phyloP scores from a whole-genome alignment of 1,140 invertebrate species.

The Solenopsis fugax region DNA sequence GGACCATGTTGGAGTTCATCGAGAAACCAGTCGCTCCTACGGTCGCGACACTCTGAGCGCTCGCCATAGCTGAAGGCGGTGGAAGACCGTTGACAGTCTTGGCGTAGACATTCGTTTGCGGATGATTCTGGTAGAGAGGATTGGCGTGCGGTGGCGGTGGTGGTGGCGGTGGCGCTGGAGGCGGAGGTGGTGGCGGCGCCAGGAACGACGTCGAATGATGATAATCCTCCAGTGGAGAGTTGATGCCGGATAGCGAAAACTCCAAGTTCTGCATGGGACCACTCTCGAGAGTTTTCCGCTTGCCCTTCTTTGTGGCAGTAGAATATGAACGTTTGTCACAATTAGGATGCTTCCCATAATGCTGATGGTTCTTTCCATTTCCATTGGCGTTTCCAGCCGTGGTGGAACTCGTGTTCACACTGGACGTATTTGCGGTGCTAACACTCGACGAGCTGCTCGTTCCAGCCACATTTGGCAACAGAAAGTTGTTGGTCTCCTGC shows the following conservation, averaged over 20 bases:
- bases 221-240: slow-evolving; percentile 84
- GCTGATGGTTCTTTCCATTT: slow-evolving; percentile 81
- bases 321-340: slow-evolving; percentile 80
- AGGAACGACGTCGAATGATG: slow-evolving; percentile 81
- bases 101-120: slow-evolving; percentile 81
- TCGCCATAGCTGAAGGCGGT: slow-evolving; percentile 69
- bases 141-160: slow-evolving; percentile 77
- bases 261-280: slow-evolving; percentile 82
- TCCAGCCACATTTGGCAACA: slow-evolving; percentile 78
- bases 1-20: slow-evolving; percentile 75
- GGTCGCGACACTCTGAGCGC: slow-evolving; percentile 73
- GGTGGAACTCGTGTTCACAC: slow-evolving; percentile 65
- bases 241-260: slow-evolving; percentile 81
- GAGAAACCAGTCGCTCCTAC: slow-evolving; percentile 67
- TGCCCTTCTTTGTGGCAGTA: slow-evolving; percentile 82
- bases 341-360: slow-evolving; percentile 74
- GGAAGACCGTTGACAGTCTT: slow-evolving; percentile 80
- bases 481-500: slow-evolving; percentile 81
- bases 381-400: slow-evolving; percentile 67
- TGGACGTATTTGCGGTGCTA: slow-evolving; percentile 68
- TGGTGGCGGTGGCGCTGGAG: slow-evolving; percentile 47
- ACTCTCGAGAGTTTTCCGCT: slow-evolving; percentile 78
- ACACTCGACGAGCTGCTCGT: slow-evolving; percentile 76
- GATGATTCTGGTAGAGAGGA: slow-evolving; percentile 84
- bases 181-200: slow-evolving; percentile 32